These are phyloP conservation scores for Danio albolineatus DNA, from an alignment of 2,797 vertebrate species.

Conservation along the genomic window DNA sequence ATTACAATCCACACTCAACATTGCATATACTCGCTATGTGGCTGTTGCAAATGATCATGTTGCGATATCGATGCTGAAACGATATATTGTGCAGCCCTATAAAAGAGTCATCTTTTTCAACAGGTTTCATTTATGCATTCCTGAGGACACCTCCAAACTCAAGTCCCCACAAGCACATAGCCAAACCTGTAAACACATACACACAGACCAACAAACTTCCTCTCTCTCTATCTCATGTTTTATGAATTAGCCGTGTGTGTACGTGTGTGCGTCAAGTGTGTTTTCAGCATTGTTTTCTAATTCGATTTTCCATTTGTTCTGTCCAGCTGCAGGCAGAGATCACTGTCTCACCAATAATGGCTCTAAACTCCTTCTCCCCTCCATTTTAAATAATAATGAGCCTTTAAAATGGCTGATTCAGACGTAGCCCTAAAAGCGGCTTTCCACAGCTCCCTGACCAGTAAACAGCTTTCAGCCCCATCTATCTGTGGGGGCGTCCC, in stretches of 20 bases:
- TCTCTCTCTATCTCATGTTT: slow-evolving; percentile 12
- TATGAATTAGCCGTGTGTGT: slow-evolving; percentile 28
- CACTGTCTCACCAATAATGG: slow-evolving; percentile 45
- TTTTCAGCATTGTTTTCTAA: slow-evolving; percentile 44
- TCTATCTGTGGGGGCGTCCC: slow-evolving; percentile 25
- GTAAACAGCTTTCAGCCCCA: slow-evolving; percentile 29
- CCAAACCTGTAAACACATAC: slow-evolving; percentile 4
- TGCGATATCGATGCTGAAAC: no score
- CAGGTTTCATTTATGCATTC: background rate
- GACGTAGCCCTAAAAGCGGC: slow-evolving; percentile 30
- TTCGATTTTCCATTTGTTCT: slow-evolving; percentile 48
- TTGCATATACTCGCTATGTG: no score
- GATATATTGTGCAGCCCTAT: no score
- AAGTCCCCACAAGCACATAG: background rate
- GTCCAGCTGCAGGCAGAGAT: slow-evolving; percentile 50
- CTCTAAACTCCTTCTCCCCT: slow-evolving; percentile 45
- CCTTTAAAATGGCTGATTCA: slow-evolving; percentile 54
- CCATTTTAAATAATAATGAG: slow-evolving; percentile 56
- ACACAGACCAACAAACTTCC: background rate
- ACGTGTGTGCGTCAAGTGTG: slow-evolving; percentile 8
- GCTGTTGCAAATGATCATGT: no score
- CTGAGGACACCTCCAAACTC: background rate
- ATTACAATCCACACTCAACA: no score
- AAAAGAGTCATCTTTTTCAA: background rate
- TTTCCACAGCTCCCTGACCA: slow-evolving; percentile 46